Base-by-base conservation (phyloP, 2,113 vertebrate species). In the Protobothrops flavoviridis region DNA sequence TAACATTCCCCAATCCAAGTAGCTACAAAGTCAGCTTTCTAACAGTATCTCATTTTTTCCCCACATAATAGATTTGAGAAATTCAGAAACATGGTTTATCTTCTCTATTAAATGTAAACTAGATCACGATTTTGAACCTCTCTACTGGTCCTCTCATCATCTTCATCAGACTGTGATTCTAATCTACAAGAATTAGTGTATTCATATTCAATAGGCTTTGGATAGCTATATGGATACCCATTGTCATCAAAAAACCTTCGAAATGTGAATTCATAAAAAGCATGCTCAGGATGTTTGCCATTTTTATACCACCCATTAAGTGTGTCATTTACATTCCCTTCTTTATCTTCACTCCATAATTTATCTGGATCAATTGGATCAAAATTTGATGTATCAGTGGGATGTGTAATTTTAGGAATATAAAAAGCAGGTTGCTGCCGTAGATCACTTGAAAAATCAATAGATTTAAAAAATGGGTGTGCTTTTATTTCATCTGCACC, bases 251-350 rank as follows among this genome's bases (percentile, higher is more conserved):
- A 99, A 98, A 99, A 99, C 94, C 99, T 99, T 52, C 99, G 98
- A 97, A 99, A 99, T 90, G 99, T 99, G 96, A 99, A 99, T 96
- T 99, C 99, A 95, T 99, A 99, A 96, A 99, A 99, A 94, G 99
- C 99, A 94, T 99, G 99, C 86, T 99, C 99, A 7, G 99, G 99
- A 96, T 99, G 99, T 94, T 99, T 99, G 90, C 99, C 99, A 9
- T 99, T 99, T 96, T 99, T 99, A 97, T 99, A 99, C 99, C 99
- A 99, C 94, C 98, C 97, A 0, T 98, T 99, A 9, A 99, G 98
- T 0, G 99, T 99, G 96, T 99, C 99, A 17, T 98, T 99, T 95
- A 97, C 97, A 96, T 98, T 98, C 93, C 98, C 98, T 96, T 98
- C 98, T 90, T 98, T 98, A 64, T 98, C 98, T 89, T 99, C 98